Evolutionary conservation across 1,140 invertebrate species (phyloP).

Genomic region (Gryon sp.): DNA sequence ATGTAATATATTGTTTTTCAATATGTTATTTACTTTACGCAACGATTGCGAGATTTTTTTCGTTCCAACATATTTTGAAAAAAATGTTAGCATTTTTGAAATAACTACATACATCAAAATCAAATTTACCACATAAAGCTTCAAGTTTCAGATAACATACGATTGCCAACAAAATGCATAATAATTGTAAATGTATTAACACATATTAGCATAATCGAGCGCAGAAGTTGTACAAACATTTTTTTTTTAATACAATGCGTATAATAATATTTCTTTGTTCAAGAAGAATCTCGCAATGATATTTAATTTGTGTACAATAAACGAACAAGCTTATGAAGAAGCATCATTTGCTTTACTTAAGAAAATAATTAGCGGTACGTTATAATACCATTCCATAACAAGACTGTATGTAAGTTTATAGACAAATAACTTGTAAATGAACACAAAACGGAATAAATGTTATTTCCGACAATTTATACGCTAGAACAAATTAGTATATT

Average conservation of each 20-base stretch:
- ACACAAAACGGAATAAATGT: constrained; percentile 1
- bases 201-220: too few relatives aligned
- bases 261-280: constrained; percentile 17
- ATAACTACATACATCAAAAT: too few relatives aligned
- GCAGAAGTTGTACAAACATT: constrained; percentile 18
- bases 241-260: neutral
- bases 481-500: neutral
- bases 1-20: too few relatives aligned
- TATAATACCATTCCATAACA: constrained; percentile 74
- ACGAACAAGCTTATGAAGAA: neutral
- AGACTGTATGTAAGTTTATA: constrained; percentile 75
- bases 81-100: too few relatives aligned
- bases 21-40: too few relatives aligned
- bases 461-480: neutral
- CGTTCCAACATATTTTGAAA: too few relatives aligned
- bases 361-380: constrained; percentile 39
- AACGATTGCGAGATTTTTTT: too few relatives aligned
- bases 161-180: too few relatives aligned
- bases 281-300: neutral
- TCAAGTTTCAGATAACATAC: too few relatives aligned
- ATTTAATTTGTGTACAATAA: constrained; percentile 15
- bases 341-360: constrained; percentile 11
- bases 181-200: too few relatives aligned
- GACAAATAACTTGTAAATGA: constrained; percentile 67
- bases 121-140: too few relatives aligned